Conservation (phyloP, 2,888 invertebrate genomes). For the Catotricha subobsoleta region DNA sequence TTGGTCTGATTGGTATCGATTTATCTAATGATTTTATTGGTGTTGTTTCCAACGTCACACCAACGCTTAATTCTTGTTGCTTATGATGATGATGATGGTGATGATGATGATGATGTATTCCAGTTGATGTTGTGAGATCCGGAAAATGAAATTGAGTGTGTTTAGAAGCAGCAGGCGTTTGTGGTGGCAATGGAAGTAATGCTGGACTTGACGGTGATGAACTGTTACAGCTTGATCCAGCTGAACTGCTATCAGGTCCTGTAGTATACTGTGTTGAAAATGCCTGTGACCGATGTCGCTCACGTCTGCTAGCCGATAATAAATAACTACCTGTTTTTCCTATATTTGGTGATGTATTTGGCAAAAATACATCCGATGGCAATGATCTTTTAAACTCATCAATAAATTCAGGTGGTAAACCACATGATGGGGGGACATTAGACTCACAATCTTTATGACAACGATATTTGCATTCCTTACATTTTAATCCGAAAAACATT, state of each 20-base stretch:
- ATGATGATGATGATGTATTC: conserved; percentile 11
- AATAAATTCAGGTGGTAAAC: conserved; percentile 68
- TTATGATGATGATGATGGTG: background rate
- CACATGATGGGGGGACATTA: conserved; percentile 85
- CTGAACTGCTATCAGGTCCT: conserved; percentile 72
- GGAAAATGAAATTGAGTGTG: conserved; percentile 28
- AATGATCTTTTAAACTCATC: conserved; percentile 62
- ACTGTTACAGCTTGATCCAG: conserved; percentile 90
- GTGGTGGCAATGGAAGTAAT: conserved; percentile 30
- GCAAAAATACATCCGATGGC: conserved; percentile 36
- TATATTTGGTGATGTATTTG: conserved; percentile 5
- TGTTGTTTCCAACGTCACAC: background rate
- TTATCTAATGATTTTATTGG: no score
- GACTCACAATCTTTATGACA: conserved; percentile 62
- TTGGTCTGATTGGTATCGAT: background rate
- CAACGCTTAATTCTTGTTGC: conserved; percentile 3
- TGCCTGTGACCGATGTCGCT: background rate
- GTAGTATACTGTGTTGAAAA: conserved; percentile 1
- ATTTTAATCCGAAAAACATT: conserved; percentile 74
- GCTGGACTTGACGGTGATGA: conserved; percentile 93
- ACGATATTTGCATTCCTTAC: conserved; percentile 86
- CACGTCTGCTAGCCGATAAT: background rate
- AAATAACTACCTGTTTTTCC: conserved; percentile 1
- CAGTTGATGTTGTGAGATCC: conserved; percentile 23
- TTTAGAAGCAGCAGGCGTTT: conserved; percentile 26